Evolutionary conservation across 1,140 invertebrate genomes (phyloP).

Genomic region (Calycopis cecrops): DNA sequence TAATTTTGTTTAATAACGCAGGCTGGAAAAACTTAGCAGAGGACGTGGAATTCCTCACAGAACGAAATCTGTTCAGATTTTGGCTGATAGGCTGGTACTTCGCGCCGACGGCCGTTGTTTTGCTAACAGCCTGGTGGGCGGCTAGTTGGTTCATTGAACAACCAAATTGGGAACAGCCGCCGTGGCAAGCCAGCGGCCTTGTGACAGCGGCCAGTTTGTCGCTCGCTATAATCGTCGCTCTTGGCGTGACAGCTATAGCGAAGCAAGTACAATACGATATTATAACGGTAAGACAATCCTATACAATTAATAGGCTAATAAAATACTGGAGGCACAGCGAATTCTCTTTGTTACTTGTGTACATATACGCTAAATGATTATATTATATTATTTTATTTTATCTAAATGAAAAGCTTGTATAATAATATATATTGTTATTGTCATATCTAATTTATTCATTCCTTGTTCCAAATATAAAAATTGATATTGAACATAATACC

Average conservation of each 20-base stretch:
- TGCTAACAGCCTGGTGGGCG: conserved; percentile 41
- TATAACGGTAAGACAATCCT: conserved; percentile 33
- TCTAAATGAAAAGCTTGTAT: too few species aligned
- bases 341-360: too few species aligned
- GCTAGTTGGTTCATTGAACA: conserved; percentile 21
- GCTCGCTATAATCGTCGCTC: conserved; percentile 28
- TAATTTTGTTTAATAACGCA: conserved; percentile 24
- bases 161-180: conserved; percentile 27
- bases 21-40: conserved; percentile 49
- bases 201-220: conserved; percentile 17
- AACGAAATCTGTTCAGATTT: conserved; percentile 29
- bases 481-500: too few species aligned
- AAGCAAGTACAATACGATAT: conserved; percentile 54
- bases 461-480: too few species aligned
- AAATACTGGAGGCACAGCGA: too few species aligned
- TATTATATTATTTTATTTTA: too few species aligned
- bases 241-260: conserved; percentile 36
- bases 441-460: too few species aligned
- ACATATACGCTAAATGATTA: too few species aligned
- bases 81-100: conserved; percentile 49
- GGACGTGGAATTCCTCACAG: conserved; percentile 54
- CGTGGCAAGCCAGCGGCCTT: conserved; percentile 33
- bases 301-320: too few species aligned
- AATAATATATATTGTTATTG: too few species aligned
- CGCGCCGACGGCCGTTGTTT: conserved; percentile 27